Evolutionary conservation across 2,888 invertebrate genomes (phyloP), one percentile per base, ranked within the genome.

Genomic region (Drosophila ustulata): DNA sequence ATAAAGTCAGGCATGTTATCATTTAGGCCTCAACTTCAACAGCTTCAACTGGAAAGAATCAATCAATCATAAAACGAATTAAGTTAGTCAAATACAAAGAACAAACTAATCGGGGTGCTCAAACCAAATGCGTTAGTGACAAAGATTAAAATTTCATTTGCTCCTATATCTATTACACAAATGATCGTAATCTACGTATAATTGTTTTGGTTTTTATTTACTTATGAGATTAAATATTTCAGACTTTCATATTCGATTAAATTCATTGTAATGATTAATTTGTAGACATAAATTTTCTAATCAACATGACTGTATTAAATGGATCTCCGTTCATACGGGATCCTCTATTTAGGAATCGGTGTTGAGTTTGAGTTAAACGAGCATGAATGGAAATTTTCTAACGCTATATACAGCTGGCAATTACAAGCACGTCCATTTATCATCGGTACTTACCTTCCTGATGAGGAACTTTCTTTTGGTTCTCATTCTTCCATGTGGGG

Each of bases 401-500:
- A 55, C 53, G 66, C 65, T 79, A 75, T 80, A 51, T 85, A 87
- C 81, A 87, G 66, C 65, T 65, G 67, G 50, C 62, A 58, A 62
- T 70, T 56, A 64, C 53, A 83, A 76, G 78, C 75, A 57, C 26
- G 34, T 49, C 57, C 46, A 34, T 46, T 37, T 26, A 18, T 37
- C 6, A 37, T 37, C 64, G 77, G 66, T 52, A 88, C 90, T 82
- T 90, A 91, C 91, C 91, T 91, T 88, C 80, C 61, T 82, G 79
- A 53, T 72, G 76, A 77, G 80, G 62, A 65, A 71, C 73, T 70
- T 80, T 75, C 45, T 64, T 58, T 70, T 76, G 74, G 69, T 84
- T 89, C 65, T 86, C 85, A 77, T 59, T 82, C 66, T 88, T 89
- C 70, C 95, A 95, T 86, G 94, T 94, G 86, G 95, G 94, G 93